Evolutionary conservation across 2,888 invertebrate genomes (phyloP), one percentile per base, ranked within the genome.

Genomic region (Ectropis crepuscularia): DNA sequence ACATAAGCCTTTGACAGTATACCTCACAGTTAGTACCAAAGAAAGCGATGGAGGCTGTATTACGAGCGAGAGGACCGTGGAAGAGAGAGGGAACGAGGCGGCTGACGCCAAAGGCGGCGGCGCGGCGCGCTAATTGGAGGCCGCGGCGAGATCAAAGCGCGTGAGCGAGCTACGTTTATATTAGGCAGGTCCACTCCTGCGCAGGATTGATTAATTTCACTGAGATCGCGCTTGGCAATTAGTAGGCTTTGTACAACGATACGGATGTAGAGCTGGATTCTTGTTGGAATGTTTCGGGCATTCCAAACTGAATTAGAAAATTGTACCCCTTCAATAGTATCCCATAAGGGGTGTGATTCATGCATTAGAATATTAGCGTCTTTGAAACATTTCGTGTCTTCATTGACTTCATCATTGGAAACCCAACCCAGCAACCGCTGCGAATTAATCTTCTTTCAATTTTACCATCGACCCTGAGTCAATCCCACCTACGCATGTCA

Each of bases 41-140:
- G 37, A 53, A 57, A 61, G 63, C 63, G 46, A 68, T 63, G 69
- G 65, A 73, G 72, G 69, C 65, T 66, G 69, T 73, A 75, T 57
- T 47, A 4, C 39, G 75, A 79, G 77, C 53, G 77, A 72, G 80
- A 81, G 42, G 51, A 55, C 10, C 41, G 55, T 51, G 81, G 82
- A 76, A 55, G 79, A 70, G 86, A 84, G 57, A 61, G 45, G 42
- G 59, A 64, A 76, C 67, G 83, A 82, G 83, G 85, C 91, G 90
- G 90, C 86, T 76, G 82, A 83, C 86, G 88, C 89, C 89, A 91
- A 92, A 92, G 92, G 92, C 91, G 86, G 85, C 92, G 92, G 92
- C 85, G 79, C 75, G 60, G 60, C 70, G 58, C 87, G 89, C 90
- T 92, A 92, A 92, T 92, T 92, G 92, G 92, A 90, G 90, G 85